Base-by-base conservation (phyloP, 2,888 invertebrate species). In the Aphidius colemani region DNA sequence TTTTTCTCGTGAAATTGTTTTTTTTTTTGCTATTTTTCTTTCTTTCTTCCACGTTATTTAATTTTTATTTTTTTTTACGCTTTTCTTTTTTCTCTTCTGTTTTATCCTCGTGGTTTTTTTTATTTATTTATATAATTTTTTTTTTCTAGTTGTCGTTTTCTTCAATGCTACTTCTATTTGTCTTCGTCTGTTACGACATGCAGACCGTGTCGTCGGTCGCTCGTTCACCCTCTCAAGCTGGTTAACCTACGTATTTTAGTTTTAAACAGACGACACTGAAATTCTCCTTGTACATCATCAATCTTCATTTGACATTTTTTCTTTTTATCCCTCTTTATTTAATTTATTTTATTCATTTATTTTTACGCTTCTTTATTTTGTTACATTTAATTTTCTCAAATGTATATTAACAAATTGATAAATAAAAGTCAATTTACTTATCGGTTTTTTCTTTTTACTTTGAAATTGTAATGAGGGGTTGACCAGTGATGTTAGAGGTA, bases 1-100 rank as follows among this genome's bases (percentile, higher is more conserved):
- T 78, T 79, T 78, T 76, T 76, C 76, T 74, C 56, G 71, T 65
- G 69, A 67, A 66, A 69, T 67, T 68, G 66, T 60, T 66, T 68
- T 69, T 65, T 56, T 59, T 55, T 58, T 63, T 53, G 58, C 66
- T 51, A 62, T 39, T 53, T 50, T 59, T 59, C 63, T 65, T 61
- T 40, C 57, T 51, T 55, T 40, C 49, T 43, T 13, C 46, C 60
- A 53, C 49, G 5, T 30, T 30, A 30, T 30, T 30, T 30, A 30
- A 30, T 30, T 30, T 30, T 30, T 30, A 4, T 30, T 30, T 30
- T 30, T 30, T 30, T 30, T 30, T 30, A 7, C 44, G n/a, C 13
- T 30, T 30, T 30, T 30, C 5, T 30, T 30, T 4, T 30, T 4
- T 3, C 30, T 30, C 30, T 30, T 30, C 30, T 30, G 5, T 30